Evolutionary conservation across 92 coral and sea anemone genomes (phyloP).

Genomic region (Zoanthus sansibaricus): DNA sequence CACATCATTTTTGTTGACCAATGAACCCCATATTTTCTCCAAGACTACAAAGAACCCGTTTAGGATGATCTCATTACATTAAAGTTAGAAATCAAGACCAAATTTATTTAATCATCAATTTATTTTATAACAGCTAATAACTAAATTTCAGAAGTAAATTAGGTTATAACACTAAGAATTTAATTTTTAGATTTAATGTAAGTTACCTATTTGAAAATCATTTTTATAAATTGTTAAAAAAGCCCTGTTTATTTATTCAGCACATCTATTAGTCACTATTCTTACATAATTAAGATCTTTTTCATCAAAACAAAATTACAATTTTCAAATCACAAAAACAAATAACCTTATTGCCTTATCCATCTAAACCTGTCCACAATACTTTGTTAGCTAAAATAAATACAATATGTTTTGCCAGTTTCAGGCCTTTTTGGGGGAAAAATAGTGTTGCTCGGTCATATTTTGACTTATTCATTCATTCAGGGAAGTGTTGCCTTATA

Average conservation of each 20-base stretch:
- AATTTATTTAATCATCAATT: not conserved
- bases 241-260: not conserved
- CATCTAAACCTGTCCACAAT: not conserved
- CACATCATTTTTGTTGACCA: slow-evolving; percentile 1
- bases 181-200: not conserved
- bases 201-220: not conserved
- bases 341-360: not conserved
- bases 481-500: slow-evolving; percentile 27
- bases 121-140: not conserved
- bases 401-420: not conserved
- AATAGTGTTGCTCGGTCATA: too few species aligned
- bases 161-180: not conserved
- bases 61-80: not conserved
- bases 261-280: slow-evolving; percentile 6
- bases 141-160: not conserved
- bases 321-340: not conserved
- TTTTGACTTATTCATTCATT: not conserved
- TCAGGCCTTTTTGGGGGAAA: too few species aligned
- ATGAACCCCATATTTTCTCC: slow-evolving; percentile 1
- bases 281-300: slow-evolving; percentile 4
- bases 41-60: slow-evolving; percentile 5
- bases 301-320: not conserved
- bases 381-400: not conserved
- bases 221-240: not conserved
- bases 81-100: not conserved